Evolutionary conservation across 23 tunicate species (phyloP).

Genomic region (Halocynthia aurantium): DNA sequence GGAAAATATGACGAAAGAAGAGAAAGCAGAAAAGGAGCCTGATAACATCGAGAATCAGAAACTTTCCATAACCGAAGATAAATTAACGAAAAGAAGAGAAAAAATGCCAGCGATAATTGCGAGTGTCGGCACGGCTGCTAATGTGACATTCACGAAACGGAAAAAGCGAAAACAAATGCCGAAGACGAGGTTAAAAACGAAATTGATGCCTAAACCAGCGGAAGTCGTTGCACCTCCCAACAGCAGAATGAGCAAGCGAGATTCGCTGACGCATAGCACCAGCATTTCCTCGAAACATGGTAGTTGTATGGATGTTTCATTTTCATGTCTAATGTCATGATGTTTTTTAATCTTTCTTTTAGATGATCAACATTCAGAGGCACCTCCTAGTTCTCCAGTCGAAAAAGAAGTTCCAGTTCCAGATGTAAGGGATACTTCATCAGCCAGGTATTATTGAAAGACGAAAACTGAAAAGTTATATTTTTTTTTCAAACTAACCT

Average conservation of each 20-base stretch:
- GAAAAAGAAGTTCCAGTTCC: not conserved
- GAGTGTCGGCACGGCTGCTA: slow-evolving; percentile 60
- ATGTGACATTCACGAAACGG: slow-evolving; percentile 34
- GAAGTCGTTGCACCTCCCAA: slow-evolving; percentile 33
- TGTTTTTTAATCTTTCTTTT: not conserved
- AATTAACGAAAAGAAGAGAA: not conserved
- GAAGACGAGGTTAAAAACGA: slow-evolving; percentile 35
- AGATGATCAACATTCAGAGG: not conserved
- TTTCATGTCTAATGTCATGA: not conserved
- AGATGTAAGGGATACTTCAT: slow-evolving; percentile 3
- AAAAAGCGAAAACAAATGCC: slow-evolving; percentile 68
- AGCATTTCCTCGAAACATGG: too few relatives aligned
- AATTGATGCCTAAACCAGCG: slow-evolving; percentile 8
- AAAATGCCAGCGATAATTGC: slow-evolving; percentile 86
- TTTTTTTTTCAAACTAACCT: too few relatives aligned
- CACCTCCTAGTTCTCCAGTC: slow-evolving; percentile 22
- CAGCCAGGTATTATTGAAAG: slow-evolving; percentile 6
- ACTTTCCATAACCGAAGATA: not conserved
- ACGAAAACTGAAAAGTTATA: too few relatives aligned
- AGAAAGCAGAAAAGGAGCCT: not conserved
- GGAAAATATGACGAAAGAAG: not conserved
- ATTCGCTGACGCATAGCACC: not conserved
- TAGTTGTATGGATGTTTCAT: not conserved
- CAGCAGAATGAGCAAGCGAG: slow-evolving; percentile 31
- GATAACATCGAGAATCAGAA: not conserved